phyloP scores from a whole-genome alignment of 2,797 vertebrate species.

The Rhodeus uyekii region DNA sequence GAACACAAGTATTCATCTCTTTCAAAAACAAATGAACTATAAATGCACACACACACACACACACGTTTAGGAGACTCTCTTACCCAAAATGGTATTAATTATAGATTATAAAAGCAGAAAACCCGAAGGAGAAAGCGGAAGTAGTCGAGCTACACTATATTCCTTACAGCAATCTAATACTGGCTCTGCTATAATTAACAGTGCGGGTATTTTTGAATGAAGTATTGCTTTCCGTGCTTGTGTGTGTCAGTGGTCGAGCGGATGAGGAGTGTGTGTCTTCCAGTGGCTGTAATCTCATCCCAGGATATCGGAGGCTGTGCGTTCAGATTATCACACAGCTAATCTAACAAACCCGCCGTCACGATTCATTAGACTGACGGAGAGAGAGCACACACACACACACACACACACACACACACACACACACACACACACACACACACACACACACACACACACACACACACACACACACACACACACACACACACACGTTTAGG shows the following conservation, averaged over 20 bases:
- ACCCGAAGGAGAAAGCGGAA: background rate
- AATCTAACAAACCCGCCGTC: conserved; percentile 59
- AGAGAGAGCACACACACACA: too few species aligned
- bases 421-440: too few species aligned
- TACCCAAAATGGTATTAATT: background rate
- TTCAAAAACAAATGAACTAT: background rate
- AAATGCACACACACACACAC: background rate
- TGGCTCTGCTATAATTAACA: conserved; percentile 25
- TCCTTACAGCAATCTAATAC: conserved; percentile 54
- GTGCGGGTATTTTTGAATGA: conserved; percentile 11
- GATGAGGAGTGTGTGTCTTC: conserved; percentile 38
- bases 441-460: too few species aligned
- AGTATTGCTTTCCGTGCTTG: too few species aligned
- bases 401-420: too few species aligned
- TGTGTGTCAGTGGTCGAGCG: background rate
- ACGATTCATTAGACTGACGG: conserved; percentile 52
- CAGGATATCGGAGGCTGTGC: conserved; percentile 29
- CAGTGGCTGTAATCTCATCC: conserved; percentile 50
- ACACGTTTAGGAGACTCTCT: background rate
- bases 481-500: too few species aligned
- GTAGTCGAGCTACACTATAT: background rate
- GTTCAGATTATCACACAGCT: conserved; percentile 59
- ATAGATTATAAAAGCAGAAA: background rate
- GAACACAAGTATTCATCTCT: background rate
- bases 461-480: too few species aligned